phyloP scores from a whole-genome alignment of 2,888 invertebrate species.

The Metallyticus violacea region DNA sequence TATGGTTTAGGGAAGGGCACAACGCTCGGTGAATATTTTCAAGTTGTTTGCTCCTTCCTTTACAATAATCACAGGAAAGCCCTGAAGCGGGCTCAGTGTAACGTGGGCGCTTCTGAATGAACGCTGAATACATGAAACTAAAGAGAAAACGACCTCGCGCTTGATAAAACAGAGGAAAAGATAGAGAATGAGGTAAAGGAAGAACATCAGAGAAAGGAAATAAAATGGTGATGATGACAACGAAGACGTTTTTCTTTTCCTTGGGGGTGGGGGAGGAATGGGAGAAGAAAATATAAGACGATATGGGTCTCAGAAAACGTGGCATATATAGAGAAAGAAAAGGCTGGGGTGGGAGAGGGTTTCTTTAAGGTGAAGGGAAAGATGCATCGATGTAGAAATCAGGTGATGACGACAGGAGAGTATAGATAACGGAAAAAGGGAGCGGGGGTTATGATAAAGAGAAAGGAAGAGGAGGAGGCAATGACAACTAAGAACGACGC shows the following conservation, averaged over 20 bases:
- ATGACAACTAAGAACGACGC: not conserved
- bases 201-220: constrained; percentile 19
- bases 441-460: constrained; percentile 10
- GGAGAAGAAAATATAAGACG: not conserved
- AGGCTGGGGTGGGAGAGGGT: not conserved
- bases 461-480: not conserved
- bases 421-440: constrained; percentile 12
- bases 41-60: not conserved
- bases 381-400: constrained; percentile 23
- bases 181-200: constrained; percentile 17
- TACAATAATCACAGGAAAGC: not conserved
- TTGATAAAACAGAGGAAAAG: constrained; percentile 3
- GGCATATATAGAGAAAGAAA: constrained; percentile 6
- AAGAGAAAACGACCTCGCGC: not conserved
- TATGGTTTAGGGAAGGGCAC: no score
- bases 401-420: constrained; percentile 22
- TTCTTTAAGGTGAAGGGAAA: not conserved
- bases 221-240: constrained; percentile 19
- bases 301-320: constrained; percentile 14
- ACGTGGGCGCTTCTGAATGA: not conserved
- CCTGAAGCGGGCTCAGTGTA: not conserved
- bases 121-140: not conserved
- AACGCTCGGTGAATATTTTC: not conserved
- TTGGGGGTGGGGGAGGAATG: not conserved
- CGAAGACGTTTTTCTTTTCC: not conserved